Conservation (phyloP, 1,140 invertebrate species). For the Orchesella cincta region DNA sequence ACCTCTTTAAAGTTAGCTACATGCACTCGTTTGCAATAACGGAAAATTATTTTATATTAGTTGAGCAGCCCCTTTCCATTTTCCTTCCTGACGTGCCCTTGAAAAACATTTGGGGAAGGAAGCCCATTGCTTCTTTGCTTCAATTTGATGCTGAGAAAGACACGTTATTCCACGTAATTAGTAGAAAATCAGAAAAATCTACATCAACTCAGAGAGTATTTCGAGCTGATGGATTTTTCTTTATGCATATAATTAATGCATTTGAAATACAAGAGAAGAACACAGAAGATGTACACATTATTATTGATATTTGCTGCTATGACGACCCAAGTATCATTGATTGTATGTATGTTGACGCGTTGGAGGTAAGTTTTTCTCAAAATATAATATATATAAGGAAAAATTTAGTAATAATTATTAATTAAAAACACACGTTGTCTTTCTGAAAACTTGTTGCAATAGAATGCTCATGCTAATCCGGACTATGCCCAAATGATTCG, state of each 20-base stretch:
- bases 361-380: slow-evolving; percentile 64
- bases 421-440: background rate
- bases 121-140: slow-evolving; percentile 65
- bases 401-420: slow-evolving; percentile 43
- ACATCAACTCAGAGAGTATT: slow-evolving; percentile 64
- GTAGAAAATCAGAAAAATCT: slow-evolving; percentile 58
- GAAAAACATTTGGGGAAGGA: slow-evolving; percentile 62
- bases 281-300: slow-evolving; percentile 65
- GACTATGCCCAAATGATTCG: slow-evolving; percentile 78
- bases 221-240: slow-evolving; percentile 75
- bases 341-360: slow-evolving; percentile 79
- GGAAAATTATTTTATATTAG: slow-evolving; percentile 77
- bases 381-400: slow-evolving; percentile 6
- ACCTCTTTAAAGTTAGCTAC: slow-evolving; percentile 75
- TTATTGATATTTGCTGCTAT: slow-evolving; percentile 81
- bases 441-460: background rate
- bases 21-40: slow-evolving; percentile 88
- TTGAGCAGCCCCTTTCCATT: slow-evolving; percentile 79
- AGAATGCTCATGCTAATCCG: slow-evolving; percentile 76
- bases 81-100: slow-evolving; percentile 64
- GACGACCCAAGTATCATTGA: slow-evolving; percentile 77
- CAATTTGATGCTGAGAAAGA: slow-evolving; percentile 73
- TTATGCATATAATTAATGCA: slow-evolving; percentile 85
- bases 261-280: slow-evolving; percentile 65
- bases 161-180: slow-evolving; percentile 74